phyloP scores from a whole-genome alignment of 2,797 vertebrate genomes.

The Orestias chungarensis region DNA sequence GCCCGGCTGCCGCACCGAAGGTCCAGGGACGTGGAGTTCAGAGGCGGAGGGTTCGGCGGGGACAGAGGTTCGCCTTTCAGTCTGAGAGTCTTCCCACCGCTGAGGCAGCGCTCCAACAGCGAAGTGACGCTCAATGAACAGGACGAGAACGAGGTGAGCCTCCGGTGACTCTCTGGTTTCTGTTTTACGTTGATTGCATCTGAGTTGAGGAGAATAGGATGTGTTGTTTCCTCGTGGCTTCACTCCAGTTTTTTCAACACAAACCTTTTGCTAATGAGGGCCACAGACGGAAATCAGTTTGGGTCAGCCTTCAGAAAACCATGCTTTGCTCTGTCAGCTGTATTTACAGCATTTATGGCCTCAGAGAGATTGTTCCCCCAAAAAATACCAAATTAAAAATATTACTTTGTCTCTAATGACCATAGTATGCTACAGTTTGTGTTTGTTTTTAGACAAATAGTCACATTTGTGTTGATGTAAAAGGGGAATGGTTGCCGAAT shows the following conservation, averaged over 20 bases:
- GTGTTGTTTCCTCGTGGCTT: conserved; percentile 2
- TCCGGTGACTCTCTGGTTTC: not conserved
- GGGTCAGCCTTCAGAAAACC: not conserved
- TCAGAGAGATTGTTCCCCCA: not conserved
- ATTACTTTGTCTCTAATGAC: not conserved
- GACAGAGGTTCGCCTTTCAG: conserved; percentile 67
- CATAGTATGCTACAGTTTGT: not conserved
- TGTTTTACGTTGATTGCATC: not conserved
- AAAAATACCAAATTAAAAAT: not conserved
- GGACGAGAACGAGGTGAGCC: conserved; percentile 79
- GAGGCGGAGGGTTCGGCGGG: conserved; percentile 71
- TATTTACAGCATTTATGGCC: conserved; percentile 3
- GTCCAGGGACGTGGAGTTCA: conserved; percentile 87
- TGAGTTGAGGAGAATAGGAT: not conserved
- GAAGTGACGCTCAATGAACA: conserved; percentile 93
- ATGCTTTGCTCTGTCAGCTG: not conserved
- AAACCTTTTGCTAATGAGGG: not conserved
- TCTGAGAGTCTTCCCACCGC: conserved; percentile 75
- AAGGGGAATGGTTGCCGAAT: not conserved
- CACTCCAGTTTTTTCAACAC: conserved; percentile 1
- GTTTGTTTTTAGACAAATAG: not conserved
- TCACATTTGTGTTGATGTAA: not conserved
- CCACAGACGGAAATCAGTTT: not conserved
- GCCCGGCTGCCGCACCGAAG: conserved; percentile 79
- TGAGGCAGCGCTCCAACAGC: conserved; percentile 91